These are phyloP conservation scores for Staurois parvus DNA, from an alignment of 2,797 vertebrate species.

Conservation along the genomic window DNA sequence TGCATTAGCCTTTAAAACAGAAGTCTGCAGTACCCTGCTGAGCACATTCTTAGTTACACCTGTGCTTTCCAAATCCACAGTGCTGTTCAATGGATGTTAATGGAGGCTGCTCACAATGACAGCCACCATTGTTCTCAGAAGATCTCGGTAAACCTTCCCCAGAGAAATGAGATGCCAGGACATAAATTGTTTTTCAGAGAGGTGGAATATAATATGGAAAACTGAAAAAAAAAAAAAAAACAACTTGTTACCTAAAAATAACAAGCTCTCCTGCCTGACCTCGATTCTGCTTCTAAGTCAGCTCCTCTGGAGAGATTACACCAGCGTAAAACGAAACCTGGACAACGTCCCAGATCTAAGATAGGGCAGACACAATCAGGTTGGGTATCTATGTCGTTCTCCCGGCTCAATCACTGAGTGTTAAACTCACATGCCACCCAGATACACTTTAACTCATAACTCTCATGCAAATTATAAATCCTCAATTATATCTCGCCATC, in stretches of 20 bases:
- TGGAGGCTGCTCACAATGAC: background rate
- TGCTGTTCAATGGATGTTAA: background rate
- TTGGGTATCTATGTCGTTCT: conserved; percentile 24
- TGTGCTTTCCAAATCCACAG: background rate
- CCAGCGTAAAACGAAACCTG: conserved; percentile 57
- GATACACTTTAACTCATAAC: conserved; percentile 2
- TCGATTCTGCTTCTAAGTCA: conserved; percentile 53
- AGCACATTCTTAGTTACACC: no score
- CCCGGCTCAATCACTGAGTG: conserved; percentile 22
- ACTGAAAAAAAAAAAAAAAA: conserved; percentile 55
- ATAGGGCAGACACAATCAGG: conserved; percentile 53
- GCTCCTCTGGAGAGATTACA: conserved; percentile 60
- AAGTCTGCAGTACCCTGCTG: no score
- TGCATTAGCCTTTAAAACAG: no score
- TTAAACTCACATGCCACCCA: background rate
- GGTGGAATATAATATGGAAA: conserved; percentile 36
- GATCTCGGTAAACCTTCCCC: conserved; percentile 7
- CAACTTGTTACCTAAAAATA: conserved; percentile 61
- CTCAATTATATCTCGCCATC: background rate
- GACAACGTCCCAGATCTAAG: conserved; percentile 54
- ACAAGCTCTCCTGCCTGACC: conserved; percentile 58
- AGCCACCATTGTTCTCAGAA: background rate
- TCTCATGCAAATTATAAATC: background rate
- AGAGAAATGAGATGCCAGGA: background rate
- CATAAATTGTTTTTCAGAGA: conserved; percentile 2